Conservation (phyloP, 2,797 vertebrate genomes). For the Siniperca scherzeri region DNA sequence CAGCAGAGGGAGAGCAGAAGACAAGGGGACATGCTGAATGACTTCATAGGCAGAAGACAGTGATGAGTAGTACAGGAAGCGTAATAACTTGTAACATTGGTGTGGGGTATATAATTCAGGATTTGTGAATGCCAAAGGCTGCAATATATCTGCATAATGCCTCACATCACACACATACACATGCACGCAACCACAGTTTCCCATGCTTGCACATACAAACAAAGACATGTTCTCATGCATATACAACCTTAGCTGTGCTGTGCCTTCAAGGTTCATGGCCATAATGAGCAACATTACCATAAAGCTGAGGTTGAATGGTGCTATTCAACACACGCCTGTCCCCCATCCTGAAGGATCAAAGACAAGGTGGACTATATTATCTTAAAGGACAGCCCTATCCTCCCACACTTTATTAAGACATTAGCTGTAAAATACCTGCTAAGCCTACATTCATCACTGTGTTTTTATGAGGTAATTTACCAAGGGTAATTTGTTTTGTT, state of each 20-base stretch:
- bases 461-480: conserved; percentile 53
- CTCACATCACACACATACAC: conserved; percentile 12
- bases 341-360: conserved; percentile 35
- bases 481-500: conserved; percentile 7
- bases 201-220: not conserved
- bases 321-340: conserved; percentile 15
- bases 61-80: conserved; percentile 40
- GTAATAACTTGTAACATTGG: conserved; percentile 36
- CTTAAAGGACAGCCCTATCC: conserved; percentile 49
- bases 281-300: conserved; percentile 55
- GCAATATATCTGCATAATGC: conserved; percentile 32
- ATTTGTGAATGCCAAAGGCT: conserved; percentile 36
- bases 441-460: conserved; percentile 51
- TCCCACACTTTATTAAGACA: conserved; percentile 53
- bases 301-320: conserved; percentile 39
- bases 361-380: conserved; percentile 59
- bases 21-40: conserved; percentile 62
- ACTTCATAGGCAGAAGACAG: conserved; percentile 56
- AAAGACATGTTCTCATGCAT: not conserved
- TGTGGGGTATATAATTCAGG: conserved; percentile 14
- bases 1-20: conserved; percentile 60
- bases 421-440: conserved; percentile 39
- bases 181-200: not conserved
- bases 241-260: not conserved
- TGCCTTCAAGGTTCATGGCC: conserved; percentile 40